Evolutionary conservation across 2,797 vertebrate species (phyloP).

Genomic region (Cryptoprocta ferox): DNA sequence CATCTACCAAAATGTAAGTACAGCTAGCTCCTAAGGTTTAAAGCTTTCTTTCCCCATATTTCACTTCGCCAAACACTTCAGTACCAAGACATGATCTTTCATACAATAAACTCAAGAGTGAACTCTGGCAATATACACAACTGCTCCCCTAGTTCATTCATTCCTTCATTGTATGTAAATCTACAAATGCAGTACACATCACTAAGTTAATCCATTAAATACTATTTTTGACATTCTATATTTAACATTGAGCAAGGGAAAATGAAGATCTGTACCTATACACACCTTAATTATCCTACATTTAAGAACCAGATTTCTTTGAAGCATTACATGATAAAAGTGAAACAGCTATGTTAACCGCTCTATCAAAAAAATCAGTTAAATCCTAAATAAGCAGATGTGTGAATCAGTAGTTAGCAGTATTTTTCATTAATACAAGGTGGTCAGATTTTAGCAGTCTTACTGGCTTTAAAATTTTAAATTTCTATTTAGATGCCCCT

Average conservation of each 20-base stretch:
- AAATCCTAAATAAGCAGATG: constrained; percentile 18
- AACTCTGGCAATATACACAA: not conserved
- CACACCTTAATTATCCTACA: not conserved
- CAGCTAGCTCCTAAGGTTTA: not conserved
- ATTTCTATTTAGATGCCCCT: not conserved
- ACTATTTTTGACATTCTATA: constrained; percentile 5
- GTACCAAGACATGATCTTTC: not conserved
- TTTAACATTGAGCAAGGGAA: not conserved
- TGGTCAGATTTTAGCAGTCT: not conserved
- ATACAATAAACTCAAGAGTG: not conserved
- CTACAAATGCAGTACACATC: constrained; percentile 51
- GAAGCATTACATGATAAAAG: constrained; percentile 8
- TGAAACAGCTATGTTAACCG: not conserved
- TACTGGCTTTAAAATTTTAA: constrained; percentile 8
- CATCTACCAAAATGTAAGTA: constrained; percentile 5
- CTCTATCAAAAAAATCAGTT: not conserved
- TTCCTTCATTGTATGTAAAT: constrained; percentile 48
- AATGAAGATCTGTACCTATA: not conserved
- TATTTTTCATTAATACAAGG: not conserved
- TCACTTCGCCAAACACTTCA: constrained; percentile 8
- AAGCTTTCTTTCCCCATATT: not conserved
- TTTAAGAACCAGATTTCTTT: constrained; percentile 54
- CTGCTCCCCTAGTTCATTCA: not conserved
- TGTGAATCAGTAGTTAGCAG: not conserved
- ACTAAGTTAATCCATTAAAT: constrained; percentile 30